Conservation (phyloP, 2,113 vertebrate genomes). For the Melanerpes aurifrons region DNA sequence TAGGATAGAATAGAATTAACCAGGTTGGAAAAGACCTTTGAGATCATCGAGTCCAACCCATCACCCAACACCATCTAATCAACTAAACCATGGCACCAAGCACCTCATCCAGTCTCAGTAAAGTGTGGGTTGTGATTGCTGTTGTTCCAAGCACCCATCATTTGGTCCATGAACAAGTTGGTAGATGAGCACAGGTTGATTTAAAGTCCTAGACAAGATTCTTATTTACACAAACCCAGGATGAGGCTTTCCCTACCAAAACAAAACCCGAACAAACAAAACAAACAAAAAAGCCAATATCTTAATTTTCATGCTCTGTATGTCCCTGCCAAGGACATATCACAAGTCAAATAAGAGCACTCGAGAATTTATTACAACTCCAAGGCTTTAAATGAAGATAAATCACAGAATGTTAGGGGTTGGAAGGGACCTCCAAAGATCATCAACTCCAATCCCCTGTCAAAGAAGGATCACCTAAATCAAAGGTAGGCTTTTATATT, state of each 20-base stretch:
- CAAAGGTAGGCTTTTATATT: constrained; percentile 11
- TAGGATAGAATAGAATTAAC: too few relatives aligned
- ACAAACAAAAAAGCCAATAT: neutral
- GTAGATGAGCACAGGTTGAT: neutral
- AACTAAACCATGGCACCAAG: too few relatives aligned
- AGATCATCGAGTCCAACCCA: too few relatives aligned
- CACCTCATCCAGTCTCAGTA: too few relatives aligned
- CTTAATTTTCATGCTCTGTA: neutral
- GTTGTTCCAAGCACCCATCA: neutral
- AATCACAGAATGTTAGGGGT: neutral
- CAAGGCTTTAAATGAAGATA: neutral
- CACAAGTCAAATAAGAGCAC: neutral
- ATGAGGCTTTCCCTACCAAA: neutral
- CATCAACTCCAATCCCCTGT: too few relatives aligned
- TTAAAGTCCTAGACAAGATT: neutral
- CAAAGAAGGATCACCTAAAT: neutral
- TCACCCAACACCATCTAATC: too few relatives aligned
- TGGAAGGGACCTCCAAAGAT: too few relatives aligned
- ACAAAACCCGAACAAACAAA: neutral
- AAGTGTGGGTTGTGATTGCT: neutral
- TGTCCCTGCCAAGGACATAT: constrained; percentile 2
- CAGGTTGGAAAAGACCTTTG: too few relatives aligned
- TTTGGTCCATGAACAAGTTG: neutral
- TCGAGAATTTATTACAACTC: constrained; percentile 35
- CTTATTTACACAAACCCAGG: neutral